Base-by-base conservation (phyloP, 2,113 vertebrate species). In the Phrynosoma platyrhinos region DNA sequence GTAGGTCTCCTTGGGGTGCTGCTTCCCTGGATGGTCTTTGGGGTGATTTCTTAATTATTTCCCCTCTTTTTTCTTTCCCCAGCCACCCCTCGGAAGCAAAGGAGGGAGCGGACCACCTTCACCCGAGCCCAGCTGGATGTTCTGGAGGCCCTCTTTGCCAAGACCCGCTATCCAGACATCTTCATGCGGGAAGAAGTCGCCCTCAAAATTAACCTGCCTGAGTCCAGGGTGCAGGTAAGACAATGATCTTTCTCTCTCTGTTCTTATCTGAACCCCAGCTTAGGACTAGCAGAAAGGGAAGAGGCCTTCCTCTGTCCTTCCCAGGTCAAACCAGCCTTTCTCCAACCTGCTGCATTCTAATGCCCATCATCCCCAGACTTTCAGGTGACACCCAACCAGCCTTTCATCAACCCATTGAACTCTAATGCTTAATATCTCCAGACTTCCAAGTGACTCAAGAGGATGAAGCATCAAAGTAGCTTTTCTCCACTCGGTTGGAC, bases 141-240 rank as follows among this genome's bases (percentile, higher is more conserved):
- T 87, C 94, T 99, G 95, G 99, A 99, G 95, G 98, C 97, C 21
- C 97, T 99, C 53, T 99, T 99, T 90, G 97, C 96, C 94, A 99
- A 99, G 97, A 99, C 98, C 18, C 98, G 98, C 68, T 99, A 99
- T 92, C 99, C 99, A 2, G 99, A 99, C 90, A 99, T 99, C 96
- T 99, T 99, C 96, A 99, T 99, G 98, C 95, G 99, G 21, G 99
- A 99, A 94, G 99, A 99, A 92, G 98, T 99, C 94, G 99, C 99
- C 2, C 94, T 99, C 92, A 99, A 99, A 96, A 99, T 99, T 97
- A 99, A 99, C 95, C 96, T 99, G 90, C 98, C 98, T 0, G 98
- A 99, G 90, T 99, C 98, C 93, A 95, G 98, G 90, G 98, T 99
- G 62, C 98, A 99, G 97, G 98, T 98, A 97, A 94, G 97, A 13